Conservation (phyloP, 2,888 invertebrate genomes). For the Apamea crenata region DNA sequence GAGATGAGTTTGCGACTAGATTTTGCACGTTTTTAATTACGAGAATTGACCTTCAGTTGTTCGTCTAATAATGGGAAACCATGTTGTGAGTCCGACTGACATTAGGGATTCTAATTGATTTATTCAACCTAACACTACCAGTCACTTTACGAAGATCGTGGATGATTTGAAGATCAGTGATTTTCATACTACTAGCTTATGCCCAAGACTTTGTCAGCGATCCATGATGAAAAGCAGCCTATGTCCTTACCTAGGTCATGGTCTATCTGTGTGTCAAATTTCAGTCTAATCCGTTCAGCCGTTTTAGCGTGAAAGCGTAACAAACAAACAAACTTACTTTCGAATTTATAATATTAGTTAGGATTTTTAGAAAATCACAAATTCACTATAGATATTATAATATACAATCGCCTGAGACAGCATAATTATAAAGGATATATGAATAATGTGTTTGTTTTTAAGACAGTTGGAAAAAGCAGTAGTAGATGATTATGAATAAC, state of each 20-base stretch:
- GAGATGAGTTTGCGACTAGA: too few species aligned
- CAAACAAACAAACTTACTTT: neutral
- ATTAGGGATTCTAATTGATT: neutral
- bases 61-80: neutral
- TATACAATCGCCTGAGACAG: too few species aligned
- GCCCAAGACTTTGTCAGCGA: neutral
- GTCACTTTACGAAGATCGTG: neutral
- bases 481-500: neutral
- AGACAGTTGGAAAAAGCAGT: neutral
- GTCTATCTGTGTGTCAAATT: neutral
- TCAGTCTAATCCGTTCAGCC: neutral
- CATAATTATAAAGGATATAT: neutral
- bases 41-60: neutral
- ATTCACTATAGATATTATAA: neutral
- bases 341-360: neutral
- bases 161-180: neutral
- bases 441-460: conserved; percentile 6
- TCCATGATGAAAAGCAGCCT: neutral
- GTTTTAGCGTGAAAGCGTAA: neutral
- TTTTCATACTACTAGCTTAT: neutral
- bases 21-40: too few species aligned
- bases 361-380: neutral
- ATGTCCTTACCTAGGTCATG: neutral
- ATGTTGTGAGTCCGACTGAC: neutral
- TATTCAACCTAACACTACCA: neutral